Percentiles rank a stretch among this genome's conserved stretches.
Evolutionary conservation across 2,113 vertebrate species (phyloP).

Genomic region (Engraulis encrasicolus): DNA sequence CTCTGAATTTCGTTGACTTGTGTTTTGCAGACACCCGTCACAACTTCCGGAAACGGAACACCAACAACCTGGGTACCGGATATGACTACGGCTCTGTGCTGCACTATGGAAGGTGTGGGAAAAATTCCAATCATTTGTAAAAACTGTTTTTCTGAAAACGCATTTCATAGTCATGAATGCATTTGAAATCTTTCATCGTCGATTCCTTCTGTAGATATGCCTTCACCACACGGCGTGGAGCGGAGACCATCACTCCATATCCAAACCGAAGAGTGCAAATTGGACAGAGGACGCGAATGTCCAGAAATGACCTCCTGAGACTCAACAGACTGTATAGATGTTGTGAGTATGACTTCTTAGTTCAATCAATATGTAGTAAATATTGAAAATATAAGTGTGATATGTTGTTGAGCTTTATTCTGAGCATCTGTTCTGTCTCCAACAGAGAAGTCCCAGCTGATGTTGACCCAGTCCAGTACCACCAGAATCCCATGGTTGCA

Average conservation of each 20-base stretch:
- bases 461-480: background rate
- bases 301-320: conserved; percentile 23
- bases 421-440: background rate
- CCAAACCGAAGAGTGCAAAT: conserved; percentile 9
- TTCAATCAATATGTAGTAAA: background rate
- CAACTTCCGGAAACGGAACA: conserved; percentile 26
- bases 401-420: background rate
- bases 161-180: background rate
- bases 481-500: background rate
- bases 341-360: conserved; percentile 24
- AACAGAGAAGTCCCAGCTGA: background rate
- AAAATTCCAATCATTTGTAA: no score
- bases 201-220: conserved; percentile 1
- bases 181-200: background rate
- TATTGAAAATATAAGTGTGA: no score
- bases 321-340: conserved; percentile 39
- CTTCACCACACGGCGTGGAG: conserved; percentile 20
- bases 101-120: conserved; percentile 34
- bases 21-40: conserved; percentile 2
- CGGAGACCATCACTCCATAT: conserved; percentile 32
- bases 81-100: conserved; percentile 42
- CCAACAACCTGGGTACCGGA: conserved; percentile 29
- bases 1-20: background rate
- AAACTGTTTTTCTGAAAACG: no score
- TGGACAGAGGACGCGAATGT: conserved; percentile 34